A percentile compares a stretch with the other conserved stretches of the same genome.
Conservation (phyloP, 2,888 invertebrate genomes). For the Phaonia tiefii region DNA sequence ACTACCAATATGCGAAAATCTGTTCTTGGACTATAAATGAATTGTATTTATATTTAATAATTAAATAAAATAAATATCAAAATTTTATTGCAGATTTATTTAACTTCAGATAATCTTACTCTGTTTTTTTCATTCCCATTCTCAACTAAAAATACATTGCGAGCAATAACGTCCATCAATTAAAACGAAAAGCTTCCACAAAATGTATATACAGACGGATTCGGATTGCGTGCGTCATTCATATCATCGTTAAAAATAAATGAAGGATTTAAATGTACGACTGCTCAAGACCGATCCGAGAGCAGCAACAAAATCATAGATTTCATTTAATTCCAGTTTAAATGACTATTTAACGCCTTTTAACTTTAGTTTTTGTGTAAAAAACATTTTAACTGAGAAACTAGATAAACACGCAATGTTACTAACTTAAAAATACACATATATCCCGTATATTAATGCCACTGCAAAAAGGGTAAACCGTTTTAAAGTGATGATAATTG, state of each 20-base stretch:
- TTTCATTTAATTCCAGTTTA: slow-evolving; percentile 58
- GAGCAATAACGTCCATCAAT: slow-evolving; percentile 46
- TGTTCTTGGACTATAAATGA: no score
- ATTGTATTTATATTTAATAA: no score
- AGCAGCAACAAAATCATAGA: slow-evolving; percentile 38
- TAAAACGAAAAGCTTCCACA: slow-evolving; percentile 50
- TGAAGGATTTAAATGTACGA: slow-evolving; percentile 43
- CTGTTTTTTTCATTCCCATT: no score
- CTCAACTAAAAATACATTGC: slow-evolving; percentile 15
- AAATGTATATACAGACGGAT: slow-evolving; percentile 12
- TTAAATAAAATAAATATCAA: no score
- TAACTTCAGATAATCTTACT: no score
- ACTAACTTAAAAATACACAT: slow-evolving; percentile 29
- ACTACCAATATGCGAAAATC: no score
- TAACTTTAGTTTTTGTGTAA: slow-evolving; percentile 32
- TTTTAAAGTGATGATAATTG: not conserved
- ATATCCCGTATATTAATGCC: slow-evolving; percentile 44
- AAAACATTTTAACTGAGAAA: slow-evolving; percentile 26
- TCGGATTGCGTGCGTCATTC: slow-evolving; percentile 50
- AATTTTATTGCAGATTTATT: no score
- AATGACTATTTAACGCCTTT: slow-evolving; percentile 64
- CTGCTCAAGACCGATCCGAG: not conserved
- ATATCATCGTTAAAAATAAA: slow-evolving; percentile 37
- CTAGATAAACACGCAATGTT: slow-evolving; percentile 61
- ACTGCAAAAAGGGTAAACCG: slow-evolving; percentile 24